Evolutionary conservation across 2,797 vertebrate genomes (phyloP), one percentile per base, ranked within the genome.

Genomic region (Phaenicophaeus curvirostris): DNA sequence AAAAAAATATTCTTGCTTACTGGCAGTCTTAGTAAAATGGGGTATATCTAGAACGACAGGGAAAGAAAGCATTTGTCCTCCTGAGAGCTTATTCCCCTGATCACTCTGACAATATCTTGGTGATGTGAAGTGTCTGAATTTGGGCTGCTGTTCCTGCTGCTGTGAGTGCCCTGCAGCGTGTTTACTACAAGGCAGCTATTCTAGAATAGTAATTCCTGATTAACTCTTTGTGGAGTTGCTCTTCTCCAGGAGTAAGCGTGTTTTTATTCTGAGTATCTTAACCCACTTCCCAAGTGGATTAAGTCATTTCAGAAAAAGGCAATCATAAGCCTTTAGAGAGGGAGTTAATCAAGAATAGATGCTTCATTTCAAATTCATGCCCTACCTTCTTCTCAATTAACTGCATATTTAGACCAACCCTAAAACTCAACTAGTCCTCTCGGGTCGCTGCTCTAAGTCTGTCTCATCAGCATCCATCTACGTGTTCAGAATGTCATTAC

Each of bases 281-380:
- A 67, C 69, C 62, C 66, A 28, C 44, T 89, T 92, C 65, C 62
- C 71, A 66, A 63, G 44, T 66, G 77, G 48, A 63, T 94, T 84
- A 77, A 84, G 71, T 89, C 1, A 84, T 95, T 94, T 92, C 44
- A 51, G 62, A 86, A 90, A 80, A 14, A 3, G 18, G 18, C 53
- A 84, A 31, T 83, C 72, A 53, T 57, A 85, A 93, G 44, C 67
- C 78, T 87, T 89, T 87, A 72, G 67, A 61, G 55, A 89, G 71
- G 23, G 33, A 91, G 41, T 65, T 91, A 68, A 80, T 87, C 72
- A 81, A 93, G 66, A 84, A 81, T 72, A 91, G 55, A 61, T 75
- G 72, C 46, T 85, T 78, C 25, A 61, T 93, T 87, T 96, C 55
- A 61, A 72, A 87, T 79, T 82, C 46, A 58, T 76, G 41, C 23